A percentile compares a stretch with the other conserved stretches of the same genome.
phyloP scores from a whole-genome alignment of 1,140 invertebrate genomes.

The Trichonephila clavipes region DNA sequence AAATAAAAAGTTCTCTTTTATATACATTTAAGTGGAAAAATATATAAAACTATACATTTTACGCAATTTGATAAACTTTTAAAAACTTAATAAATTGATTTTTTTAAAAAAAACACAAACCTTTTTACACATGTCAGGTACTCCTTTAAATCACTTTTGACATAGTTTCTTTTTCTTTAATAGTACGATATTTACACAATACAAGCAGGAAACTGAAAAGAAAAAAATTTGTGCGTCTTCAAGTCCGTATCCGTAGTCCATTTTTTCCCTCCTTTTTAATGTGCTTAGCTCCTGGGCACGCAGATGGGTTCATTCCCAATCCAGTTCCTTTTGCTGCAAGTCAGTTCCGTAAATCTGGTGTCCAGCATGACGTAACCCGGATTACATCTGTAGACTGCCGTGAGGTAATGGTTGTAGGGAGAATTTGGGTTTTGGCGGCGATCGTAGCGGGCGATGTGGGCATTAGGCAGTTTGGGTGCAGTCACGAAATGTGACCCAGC shows the following conservation, averaged over 20 bases:
- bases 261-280: too few species aligned
- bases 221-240: background rate
- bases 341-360: constrained; percentile 45
- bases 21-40: too few species aligned
- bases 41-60: too few species aligned
- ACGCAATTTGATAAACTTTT: too few species aligned
- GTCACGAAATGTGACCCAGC: background rate
- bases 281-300: background rate
- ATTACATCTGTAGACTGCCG: constrained; percentile 63
- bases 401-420: constrained; percentile 55
- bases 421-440: constrained; percentile 54
- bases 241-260: background rate
- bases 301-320: constrained; percentile 48
- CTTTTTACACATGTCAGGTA: background rate
- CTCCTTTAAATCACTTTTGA: background rate
- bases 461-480: constrained; percentile 50
- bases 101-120: too few species aligned
- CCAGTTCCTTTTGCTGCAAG: constrained; percentile 55
- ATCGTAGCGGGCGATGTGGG: constrained; percentile 61
- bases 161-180: too few species aligned
- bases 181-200: too few species aligned
- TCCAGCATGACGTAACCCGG: constrained; percentile 50
- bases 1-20: too few species aligned
- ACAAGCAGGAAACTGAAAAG: too few species aligned
- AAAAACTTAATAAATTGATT: too few species aligned